These are phyloP conservation scores for Leptodactylus fallax DNA, from an alignment of 2,797 vertebrate genomes.

Conservation along the genomic window DNA sequence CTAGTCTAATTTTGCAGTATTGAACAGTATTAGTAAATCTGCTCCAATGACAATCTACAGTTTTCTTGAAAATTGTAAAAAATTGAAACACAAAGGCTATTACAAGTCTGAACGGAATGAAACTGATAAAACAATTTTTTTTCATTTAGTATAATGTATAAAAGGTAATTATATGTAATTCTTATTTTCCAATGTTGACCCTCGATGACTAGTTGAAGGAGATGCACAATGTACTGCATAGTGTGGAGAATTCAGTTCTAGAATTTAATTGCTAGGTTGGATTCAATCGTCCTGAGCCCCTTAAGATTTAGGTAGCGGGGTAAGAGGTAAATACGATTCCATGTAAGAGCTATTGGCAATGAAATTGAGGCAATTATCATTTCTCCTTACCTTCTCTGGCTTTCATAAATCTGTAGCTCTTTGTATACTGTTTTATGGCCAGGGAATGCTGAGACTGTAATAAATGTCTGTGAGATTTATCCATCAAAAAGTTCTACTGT, in stretches of 20 bases:
- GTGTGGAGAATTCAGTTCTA: background rate
- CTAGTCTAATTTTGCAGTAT: no score
- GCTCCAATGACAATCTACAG: no score
- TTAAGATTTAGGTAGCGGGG: background rate
- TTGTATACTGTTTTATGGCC: constrained; percentile 41
- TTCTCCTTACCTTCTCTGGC: constrained; percentile 21
- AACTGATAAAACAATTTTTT: no score
- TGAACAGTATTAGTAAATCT: no score
- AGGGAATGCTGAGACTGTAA: constrained; percentile 36
- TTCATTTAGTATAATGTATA: no score
- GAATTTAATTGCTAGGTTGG: background rate
- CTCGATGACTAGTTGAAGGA: no score
- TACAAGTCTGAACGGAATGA: no score
- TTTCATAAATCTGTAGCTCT: constrained; percentile 48
- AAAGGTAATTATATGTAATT: no score
- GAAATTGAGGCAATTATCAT: constrained; percentile 11
- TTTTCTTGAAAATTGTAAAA: no score
- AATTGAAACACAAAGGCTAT: no score
- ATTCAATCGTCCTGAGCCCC: background rate
- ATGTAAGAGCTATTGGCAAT: constrained; percentile 19
- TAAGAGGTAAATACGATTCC: constrained; percentile 15
- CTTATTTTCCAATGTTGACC: no score
- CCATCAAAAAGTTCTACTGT: constrained; percentile 45
- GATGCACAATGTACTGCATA: background rate
- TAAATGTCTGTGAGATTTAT: constrained; percentile 57